These are phyloP conservation scores for Caenorhabditis elegans DNA, from an alignment of 1,140 invertebrate genomes.

Conservation along the genomic window WBcel235 BX284606.5:6864501-6865000, in stretches of 20 bases:
- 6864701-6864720: background rate
- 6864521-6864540: background rate
- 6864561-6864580: background rate
- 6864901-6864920: too few species aligned
- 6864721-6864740: too few species aligned
- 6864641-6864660: constrained; percentile 5
- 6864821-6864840: background rate
- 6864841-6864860: background rate
- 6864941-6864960: background rate
- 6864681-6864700: background rate
- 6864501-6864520: too few species aligned
- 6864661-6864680: constrained; percentile 14
- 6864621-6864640: constrained; percentile 13
- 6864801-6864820: background rate
- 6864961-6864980: background rate
- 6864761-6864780: constrained; percentile 12
- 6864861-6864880: background rate
- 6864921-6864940: constrained; percentile 27
- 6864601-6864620: constrained; percentile 19
- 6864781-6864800: background rate
- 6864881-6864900: background rate
- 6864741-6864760: background rate
- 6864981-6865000: background rate
- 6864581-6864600: background rate
- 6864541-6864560: background rate